Conservation (phyloP, 2,113 vertebrate species). For the Prinia subflava region DNA sequence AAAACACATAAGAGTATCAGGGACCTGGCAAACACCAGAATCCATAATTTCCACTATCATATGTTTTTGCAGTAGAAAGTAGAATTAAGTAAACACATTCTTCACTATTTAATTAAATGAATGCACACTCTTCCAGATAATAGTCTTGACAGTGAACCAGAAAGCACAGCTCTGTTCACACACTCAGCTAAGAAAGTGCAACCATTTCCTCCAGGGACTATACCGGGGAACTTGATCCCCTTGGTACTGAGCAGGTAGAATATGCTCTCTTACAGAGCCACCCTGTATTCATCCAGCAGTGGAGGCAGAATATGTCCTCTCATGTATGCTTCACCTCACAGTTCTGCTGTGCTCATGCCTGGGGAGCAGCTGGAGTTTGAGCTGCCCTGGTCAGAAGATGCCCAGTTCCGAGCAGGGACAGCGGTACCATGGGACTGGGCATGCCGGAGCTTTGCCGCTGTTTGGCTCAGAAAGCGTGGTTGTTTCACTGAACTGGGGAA, state of each 20-base stretch:
- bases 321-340: background rate
- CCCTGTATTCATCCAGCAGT: background rate
- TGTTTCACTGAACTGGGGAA: background rate
- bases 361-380: background rate
- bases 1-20: background rate
- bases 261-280: background rate
- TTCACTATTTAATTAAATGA: constrained; percentile 17
- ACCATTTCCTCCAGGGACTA: background rate
- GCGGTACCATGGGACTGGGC: rapidly evolving
- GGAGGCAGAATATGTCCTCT: background rate
- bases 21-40: background rate
- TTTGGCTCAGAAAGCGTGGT: background rate
- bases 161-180: background rate
- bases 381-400: background rate
- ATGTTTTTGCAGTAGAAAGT: background rate
- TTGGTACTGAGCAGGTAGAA: background rate
- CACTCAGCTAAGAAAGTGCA: background rate
- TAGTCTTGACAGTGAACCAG: background rate
- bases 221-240: background rate
- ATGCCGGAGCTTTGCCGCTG: rapidly evolving
- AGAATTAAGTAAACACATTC: background rate
- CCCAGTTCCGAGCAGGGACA: background rate
- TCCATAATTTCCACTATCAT: background rate
- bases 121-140: background rate
- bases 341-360: background rate